A percentile compares a stretch with the other conserved stretches of the same genome.
phyloP scores from a whole-genome alignment of 2,113 vertebrate species.

The Ictalurus punctatus region DNA sequence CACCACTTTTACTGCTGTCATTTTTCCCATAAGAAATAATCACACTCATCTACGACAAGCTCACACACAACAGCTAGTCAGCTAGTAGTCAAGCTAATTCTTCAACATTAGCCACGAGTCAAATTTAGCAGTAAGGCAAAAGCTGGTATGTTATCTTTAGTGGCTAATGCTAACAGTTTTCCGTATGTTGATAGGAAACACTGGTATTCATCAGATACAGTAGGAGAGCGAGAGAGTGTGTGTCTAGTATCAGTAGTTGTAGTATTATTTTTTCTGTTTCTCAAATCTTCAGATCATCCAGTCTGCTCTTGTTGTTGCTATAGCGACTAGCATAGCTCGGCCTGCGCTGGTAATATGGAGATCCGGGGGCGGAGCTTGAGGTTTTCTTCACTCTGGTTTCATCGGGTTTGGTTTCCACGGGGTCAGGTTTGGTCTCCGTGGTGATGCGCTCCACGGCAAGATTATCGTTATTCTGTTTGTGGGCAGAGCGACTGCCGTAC shows the following conservation, averaged over 20 bases:
- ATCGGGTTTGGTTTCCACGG: slow-evolving; percentile 48
- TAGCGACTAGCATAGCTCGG: slow-evolving; percentile 75
- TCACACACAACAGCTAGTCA: neutral
- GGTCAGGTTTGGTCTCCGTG: slow-evolving; percentile 62
- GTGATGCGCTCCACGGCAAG: slow-evolving; percentile 73
- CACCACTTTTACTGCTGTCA: neutral
- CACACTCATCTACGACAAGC: neutral
- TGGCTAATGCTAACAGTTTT: neutral
- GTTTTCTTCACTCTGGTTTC: slow-evolving; percentile 55
- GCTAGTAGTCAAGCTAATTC: neutral
- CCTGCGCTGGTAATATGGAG: slow-evolving; percentile 65
- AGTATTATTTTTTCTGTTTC: neutral
- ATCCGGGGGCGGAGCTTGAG: slow-evolving; percentile 56
- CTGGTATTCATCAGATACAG: neutral
- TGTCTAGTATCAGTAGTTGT: neutral
- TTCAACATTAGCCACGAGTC: neutral
- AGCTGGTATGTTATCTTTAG: neutral
- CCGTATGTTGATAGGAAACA: neutral
- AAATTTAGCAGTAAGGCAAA: neutral
- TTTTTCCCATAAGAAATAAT: neutral
- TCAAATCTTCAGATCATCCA: slow-evolving; percentile 76
- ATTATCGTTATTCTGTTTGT: slow-evolving; percentile 80
- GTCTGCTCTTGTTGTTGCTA: slow-evolving; percentile 71
- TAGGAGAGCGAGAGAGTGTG: neutral
- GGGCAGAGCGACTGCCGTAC: slow-evolving; percentile 70